Conservation (phyloP, 2,797 vertebrate species). For the Prunella strophiata region DNA sequence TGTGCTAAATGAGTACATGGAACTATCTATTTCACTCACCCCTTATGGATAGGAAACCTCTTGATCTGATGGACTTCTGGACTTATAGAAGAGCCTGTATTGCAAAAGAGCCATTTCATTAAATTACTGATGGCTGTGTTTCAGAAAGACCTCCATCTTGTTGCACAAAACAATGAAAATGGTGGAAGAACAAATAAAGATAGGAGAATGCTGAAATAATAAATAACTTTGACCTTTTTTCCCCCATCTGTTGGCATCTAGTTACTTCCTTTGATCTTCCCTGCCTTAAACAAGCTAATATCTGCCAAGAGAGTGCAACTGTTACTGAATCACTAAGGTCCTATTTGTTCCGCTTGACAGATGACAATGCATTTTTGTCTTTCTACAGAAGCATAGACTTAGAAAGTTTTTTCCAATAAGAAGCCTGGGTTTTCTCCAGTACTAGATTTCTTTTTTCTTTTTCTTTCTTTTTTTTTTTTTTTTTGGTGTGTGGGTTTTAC, state of each 20-base stretch:
- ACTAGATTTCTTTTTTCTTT: too few species aligned
- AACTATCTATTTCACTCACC: background rate
- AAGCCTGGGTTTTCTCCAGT: background rate
- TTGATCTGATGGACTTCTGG: background rate
- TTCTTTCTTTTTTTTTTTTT: background rate
- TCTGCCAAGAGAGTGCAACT: conserved; percentile 66
- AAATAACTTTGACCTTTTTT: conserved; percentile 66
- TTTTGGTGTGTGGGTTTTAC: background rate
- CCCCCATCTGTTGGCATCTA: conserved; percentile 25
- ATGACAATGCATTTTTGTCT: conserved; percentile 51
- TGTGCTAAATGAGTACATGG: background rate
- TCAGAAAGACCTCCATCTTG: conserved; percentile 45
- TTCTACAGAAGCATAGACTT: background rate
- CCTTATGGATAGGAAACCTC: background rate
- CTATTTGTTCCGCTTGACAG: conserved; percentile 64
- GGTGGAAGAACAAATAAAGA: conserved; percentile 38
- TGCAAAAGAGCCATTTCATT: conserved; percentile 35
- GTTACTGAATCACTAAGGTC: conserved; percentile 65
- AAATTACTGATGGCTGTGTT: conserved; percentile 13
- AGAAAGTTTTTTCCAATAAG: background rate
- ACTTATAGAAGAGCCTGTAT: background rate
- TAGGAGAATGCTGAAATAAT: conserved; percentile 64
- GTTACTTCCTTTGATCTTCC: conserved; percentile 69
- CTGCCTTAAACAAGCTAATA: conserved; percentile 57
- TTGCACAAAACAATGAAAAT: conserved; percentile 64